Percentiles rank a stretch among this genome's conserved stretches.
Conservation (phyloP, 2,888 invertebrate species). For the Bhutanitis thaidina region DNA sequence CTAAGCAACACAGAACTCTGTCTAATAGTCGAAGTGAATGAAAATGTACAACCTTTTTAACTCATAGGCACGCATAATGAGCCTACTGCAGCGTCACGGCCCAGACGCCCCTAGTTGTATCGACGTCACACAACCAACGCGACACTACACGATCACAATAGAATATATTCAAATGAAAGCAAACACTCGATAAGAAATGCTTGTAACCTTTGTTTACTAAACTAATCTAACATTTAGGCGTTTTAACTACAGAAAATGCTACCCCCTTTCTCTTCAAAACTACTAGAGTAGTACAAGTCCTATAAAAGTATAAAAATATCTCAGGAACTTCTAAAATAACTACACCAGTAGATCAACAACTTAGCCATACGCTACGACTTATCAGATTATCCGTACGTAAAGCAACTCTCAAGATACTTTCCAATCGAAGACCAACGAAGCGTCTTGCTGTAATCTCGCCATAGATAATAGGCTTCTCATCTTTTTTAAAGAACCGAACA, state of each 20-base stretch:
- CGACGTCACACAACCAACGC: slow-evolving; percentile 33
- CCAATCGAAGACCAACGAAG: no score
- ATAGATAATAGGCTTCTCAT: no score
- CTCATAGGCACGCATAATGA: slow-evolving; percentile 63
- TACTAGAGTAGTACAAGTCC: background rate
- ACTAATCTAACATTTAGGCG: slow-evolving; percentile 6
- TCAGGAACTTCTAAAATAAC: slow-evolving; percentile 1
- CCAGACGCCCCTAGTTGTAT: slow-evolving; percentile 45
- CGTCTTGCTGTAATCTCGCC: no score
- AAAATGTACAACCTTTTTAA: slow-evolving; percentile 24
- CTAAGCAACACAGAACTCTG: background rate
- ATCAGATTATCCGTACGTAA: background rate
- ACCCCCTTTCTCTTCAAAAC: slow-evolving; percentile 4
- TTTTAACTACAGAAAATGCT: background rate
- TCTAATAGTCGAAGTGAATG: background rate
- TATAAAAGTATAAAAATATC: slow-evolving; percentile 2
- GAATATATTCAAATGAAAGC: slow-evolving; percentile 32
- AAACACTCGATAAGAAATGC: slow-evolving; percentile 55
- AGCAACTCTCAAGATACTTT: background rate
- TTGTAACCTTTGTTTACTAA: slow-evolving; percentile 47
- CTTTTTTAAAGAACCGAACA: no score
- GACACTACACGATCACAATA: slow-evolving; percentile 34
- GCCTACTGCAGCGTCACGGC: slow-evolving; percentile 64
- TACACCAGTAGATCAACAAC: background rate
- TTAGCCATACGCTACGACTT: background rate